phyloP scores from a whole-genome alignment of 2,888 invertebrate genomes.

The Callimorpha dominula region DNA sequence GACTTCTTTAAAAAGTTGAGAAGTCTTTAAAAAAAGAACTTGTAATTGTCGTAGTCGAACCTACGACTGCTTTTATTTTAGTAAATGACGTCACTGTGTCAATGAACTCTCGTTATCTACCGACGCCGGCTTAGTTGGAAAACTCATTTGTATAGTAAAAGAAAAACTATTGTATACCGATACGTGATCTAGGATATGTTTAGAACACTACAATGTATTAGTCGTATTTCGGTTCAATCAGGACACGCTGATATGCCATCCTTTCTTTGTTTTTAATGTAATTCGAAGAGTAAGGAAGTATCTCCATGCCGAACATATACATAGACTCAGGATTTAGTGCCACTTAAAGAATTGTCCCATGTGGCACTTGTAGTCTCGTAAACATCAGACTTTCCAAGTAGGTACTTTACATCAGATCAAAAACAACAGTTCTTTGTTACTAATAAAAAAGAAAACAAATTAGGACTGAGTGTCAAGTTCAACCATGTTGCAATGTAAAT shows the following conservation, averaged over 20 bases:
- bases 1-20: too few species aligned
- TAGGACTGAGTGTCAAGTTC: too few species aligned
- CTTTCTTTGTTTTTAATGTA: too few species aligned
- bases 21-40: constrained; percentile 18
- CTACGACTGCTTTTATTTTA: constrained; percentile 46
- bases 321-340: too few species aligned
- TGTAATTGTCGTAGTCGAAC: constrained; percentile 36
- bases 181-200: not conserved
- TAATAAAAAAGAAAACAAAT: too few species aligned
- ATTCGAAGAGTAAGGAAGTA: not conserved
- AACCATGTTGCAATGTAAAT: too few species aligned
- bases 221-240: constrained; percentile 4
- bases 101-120: constrained; percentile 45
- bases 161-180: not conserved
- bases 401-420: too few species aligned
- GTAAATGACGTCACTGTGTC: constrained; percentile 41
- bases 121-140: constrained; percentile 9
- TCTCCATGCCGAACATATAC: too few species aligned
- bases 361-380: too few species aligned
- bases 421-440: too few species aligned
- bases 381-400: too few species aligned
- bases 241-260: not conserved
- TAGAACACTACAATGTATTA: constrained; percentile 4
- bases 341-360: too few species aligned
- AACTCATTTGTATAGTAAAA: constrained; percentile 6